A percentile compares a stretch with the other conserved stretches of the same genome.
phyloP scores from a whole-genome alignment of 1,140 invertebrate genomes.

The Anadara kagoshimensis region DNA sequence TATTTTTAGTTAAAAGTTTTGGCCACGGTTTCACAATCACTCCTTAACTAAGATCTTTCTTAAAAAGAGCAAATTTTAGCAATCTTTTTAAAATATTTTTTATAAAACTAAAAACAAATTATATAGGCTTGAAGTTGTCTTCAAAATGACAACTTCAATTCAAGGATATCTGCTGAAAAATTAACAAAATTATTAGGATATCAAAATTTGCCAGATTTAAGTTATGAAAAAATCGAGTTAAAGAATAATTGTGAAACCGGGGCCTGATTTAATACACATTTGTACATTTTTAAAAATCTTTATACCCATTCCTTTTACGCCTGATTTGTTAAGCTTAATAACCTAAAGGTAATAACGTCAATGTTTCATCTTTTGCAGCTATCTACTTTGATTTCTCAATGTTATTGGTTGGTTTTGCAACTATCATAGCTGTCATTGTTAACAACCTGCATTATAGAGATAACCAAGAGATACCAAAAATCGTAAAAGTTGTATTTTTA shows the following conservation, averaged over 20 bases:
- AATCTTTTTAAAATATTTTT: too few species aligned
- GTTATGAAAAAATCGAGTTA: not conserved
- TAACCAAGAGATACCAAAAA: not conserved
- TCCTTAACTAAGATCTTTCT: too few species aligned
- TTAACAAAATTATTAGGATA: too few species aligned
- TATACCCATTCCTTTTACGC: not conserved
- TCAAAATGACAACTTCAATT: too few species aligned
- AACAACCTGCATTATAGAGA: conserved; percentile 1
- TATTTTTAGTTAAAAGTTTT: too few species aligned
- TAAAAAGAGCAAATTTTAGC: too few species aligned
- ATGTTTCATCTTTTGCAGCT: not conserved
- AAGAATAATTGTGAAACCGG: not conserved
- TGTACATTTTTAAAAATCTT: not conserved
- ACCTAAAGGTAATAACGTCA: not conserved
- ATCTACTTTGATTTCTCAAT: conserved; percentile 3
- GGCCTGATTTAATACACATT: not conserved
- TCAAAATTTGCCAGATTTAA: not conserved
- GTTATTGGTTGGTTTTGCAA: not conserved
- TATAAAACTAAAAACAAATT: too few species aligned
- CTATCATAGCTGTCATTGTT: conserved; percentile 1
- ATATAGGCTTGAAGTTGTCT: too few species aligned
- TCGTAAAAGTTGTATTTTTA: too few species aligned
- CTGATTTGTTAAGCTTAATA: not conserved
- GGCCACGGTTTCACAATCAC: too few species aligned
- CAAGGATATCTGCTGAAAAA: too few species aligned